These are phyloP conservation scores for Ahaetulla prasina DNA, from an alignment of 2,113 vertebrate species.

Conservation along the genomic window DNA sequence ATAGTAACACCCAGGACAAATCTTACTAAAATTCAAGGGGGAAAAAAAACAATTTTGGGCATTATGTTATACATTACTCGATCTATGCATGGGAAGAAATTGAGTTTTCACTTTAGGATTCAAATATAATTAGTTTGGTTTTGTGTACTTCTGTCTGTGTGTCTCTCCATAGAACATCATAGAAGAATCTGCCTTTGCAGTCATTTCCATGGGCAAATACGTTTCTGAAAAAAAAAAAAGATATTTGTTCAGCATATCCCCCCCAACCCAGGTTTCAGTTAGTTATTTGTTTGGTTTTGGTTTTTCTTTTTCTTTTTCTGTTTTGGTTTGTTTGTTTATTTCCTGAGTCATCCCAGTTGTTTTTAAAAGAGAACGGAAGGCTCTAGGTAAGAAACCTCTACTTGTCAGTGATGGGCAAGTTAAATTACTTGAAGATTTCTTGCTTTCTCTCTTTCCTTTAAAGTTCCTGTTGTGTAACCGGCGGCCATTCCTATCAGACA, in stretches of 20 bases:
- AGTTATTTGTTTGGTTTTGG: background rate
- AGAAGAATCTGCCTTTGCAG: background rate
- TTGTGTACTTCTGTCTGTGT: background rate
- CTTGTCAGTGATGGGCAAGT: constrained; percentile 33
- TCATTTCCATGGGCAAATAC: background rate
- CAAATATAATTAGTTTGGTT: too few species aligned
- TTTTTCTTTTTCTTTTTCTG: background rate
- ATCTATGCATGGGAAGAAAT: background rate
- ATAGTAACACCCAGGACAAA: background rate
- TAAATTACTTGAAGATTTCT: constrained; percentile 41
- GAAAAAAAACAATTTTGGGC: background rate
- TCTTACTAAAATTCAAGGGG: background rate
- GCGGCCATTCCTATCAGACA: constrained; percentile 37
- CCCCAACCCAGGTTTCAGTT: background rate
- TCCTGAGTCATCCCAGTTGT: constrained; percentile 1
- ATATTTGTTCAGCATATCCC: background rate
- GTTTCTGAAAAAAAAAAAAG: background rate
- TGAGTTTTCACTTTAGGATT: background rate
- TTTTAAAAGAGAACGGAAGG: constrained; percentile 31
- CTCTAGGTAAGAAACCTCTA: background rate
- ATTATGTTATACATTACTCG: background rate
- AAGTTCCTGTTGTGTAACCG: constrained; percentile 35
- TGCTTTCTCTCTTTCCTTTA: constrained; percentile 11
- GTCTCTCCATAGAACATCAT: background rate
- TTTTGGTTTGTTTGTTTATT: background rate